Conservation (phyloP, 2,888 invertebrate species). For the Cosmorhoe ocellata region DNA sequence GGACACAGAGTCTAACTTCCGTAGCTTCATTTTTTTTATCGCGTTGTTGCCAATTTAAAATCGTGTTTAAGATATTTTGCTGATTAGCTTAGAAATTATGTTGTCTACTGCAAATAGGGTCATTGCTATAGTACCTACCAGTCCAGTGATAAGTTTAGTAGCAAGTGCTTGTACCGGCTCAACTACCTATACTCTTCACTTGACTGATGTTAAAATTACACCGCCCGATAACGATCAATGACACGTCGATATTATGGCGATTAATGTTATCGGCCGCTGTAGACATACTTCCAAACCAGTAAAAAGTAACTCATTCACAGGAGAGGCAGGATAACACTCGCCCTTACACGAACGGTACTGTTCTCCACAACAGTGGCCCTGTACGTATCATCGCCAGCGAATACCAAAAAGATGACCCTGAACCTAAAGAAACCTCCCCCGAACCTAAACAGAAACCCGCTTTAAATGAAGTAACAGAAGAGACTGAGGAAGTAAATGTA, state of each 20-base stretch:
- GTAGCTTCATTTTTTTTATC: background rate
- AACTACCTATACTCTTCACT: background rate
- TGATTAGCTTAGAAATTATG: background rate
- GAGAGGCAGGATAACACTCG: slow-evolving; percentile 72
- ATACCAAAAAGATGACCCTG: slow-evolving; percentile 56
- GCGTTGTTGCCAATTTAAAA: too few relatives aligned
- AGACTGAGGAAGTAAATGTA: slow-evolving; percentile 13
- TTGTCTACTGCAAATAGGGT: background rate
- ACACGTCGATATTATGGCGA: too few relatives aligned
- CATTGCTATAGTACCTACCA: background rate
- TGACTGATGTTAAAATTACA: background rate
- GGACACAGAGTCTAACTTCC: background rate
- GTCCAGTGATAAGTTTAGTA: background rate
- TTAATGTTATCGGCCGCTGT: background rate
- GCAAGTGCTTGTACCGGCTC: background rate
- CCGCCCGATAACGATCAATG: too few relatives aligned
- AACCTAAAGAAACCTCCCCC: slow-evolving; percentile 37
- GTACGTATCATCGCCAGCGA: slow-evolving; percentile 71
- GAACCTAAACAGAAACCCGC: slow-evolving; percentile 29
- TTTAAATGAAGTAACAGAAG: slow-evolving; percentile 27
- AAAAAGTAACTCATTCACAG: slow-evolving; percentile 41
- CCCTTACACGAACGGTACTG: slow-evolving; percentile 72
- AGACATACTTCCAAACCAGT: background rate
- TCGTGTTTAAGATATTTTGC: background rate
- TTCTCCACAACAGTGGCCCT: slow-evolving; percentile 64